Conservation (phyloP, 2,888 invertebrate genomes). For the Drosophila recens region DNA sequence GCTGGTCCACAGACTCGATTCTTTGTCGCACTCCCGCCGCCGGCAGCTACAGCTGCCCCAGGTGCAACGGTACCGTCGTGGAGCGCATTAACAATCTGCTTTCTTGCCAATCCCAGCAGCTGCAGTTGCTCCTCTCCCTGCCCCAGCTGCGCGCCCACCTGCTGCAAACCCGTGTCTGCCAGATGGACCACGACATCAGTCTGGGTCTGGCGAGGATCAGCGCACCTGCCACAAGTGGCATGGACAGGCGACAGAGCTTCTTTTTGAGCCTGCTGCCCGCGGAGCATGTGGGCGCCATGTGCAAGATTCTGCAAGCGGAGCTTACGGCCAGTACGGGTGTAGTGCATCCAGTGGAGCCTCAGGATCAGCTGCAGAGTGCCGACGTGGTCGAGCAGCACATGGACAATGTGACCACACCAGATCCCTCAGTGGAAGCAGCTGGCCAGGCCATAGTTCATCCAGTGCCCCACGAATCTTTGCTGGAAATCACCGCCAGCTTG, state of each 20-base stretch:
- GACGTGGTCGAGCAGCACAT: conserved; percentile 22
- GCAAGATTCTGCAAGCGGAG: conserved; percentile 89
- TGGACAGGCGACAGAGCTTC: conserved; percentile 85
- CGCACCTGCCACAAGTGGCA: conserved; percentile 29
- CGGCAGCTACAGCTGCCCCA: conserved; percentile 90
- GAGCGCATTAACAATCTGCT: conserved; percentile 90
- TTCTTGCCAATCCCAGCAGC: conserved; percentile 89
- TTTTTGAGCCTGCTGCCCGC: conserved; percentile 88
- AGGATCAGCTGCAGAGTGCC: conserved; percentile 72
- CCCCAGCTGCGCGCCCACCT: conserved; percentile 88
- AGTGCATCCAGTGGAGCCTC: conserved; percentile 16
- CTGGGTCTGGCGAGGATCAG: conserved; percentile 83
- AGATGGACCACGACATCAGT: conserved; percentile 86
- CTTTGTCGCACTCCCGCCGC: conserved; percentile 89
- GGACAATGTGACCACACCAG: conserved; percentile 39
- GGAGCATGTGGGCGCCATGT: conserved; percentile 91
- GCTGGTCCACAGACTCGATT: conserved; percentile 53
- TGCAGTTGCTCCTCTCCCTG: conserved; percentile 88
- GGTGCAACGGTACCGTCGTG: conserved; percentile 89
- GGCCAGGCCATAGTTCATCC: not conserved
- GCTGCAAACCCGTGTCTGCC: conserved; percentile 87
- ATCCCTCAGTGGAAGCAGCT: not conserved
- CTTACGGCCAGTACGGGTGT: conserved; percentile 15
- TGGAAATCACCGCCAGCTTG: not conserved
- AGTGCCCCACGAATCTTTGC: not conserved